Evolutionary conservation across 2,888 invertebrate genomes (phyloP).

Genomic region (Agrilus cyanescens): DNA sequence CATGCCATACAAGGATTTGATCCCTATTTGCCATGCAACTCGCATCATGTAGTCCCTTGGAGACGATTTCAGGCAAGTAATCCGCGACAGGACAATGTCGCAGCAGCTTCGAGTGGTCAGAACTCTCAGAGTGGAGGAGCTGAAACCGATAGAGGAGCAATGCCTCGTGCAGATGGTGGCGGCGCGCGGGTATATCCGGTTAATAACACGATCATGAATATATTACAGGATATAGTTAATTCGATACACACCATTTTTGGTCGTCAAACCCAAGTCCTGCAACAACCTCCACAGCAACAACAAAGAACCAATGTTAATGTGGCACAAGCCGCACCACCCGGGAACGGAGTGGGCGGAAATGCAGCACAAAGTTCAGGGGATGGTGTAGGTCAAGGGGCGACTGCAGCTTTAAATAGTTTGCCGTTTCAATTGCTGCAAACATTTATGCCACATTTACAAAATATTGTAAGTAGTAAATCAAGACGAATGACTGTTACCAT

Average conservation of each 20-base stretch:
- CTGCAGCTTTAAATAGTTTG: constrained; percentile 8
- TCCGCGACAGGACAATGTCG: constrained; percentile 21
- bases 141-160: constrained; percentile 2
- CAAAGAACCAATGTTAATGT: too few species aligned
- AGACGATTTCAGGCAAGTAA: constrained; percentile 15
- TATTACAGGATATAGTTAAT: constrained; percentile 22
- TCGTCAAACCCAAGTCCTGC: constrained; percentile 1
- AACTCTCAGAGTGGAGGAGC: constrained; percentile 3
- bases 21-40: constrained; percentile 59
- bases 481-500: too few species aligned
- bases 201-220: constrained; percentile 18
- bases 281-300: neutral
- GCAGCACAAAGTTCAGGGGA: too few species aligned
- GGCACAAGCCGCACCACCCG: too few species aligned
- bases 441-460: constrained; percentile 17
- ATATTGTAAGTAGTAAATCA: constrained; percentile 16
- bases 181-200: constrained; percentile 8
- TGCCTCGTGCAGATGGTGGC: constrained; percentile 3
- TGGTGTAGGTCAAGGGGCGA: neutral
- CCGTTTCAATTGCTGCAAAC: constrained; percentile 6
- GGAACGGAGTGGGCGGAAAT: too few species aligned
- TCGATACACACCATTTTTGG: constrained; percentile 18
- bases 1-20: constrained; percentile 48
- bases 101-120: constrained; percentile 5
- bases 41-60: constrained; percentile 47